Evolutionary conservation across 1,140 invertebrate species (phyloP).

Genomic region (Macrobrachium nipponense): DNA sequence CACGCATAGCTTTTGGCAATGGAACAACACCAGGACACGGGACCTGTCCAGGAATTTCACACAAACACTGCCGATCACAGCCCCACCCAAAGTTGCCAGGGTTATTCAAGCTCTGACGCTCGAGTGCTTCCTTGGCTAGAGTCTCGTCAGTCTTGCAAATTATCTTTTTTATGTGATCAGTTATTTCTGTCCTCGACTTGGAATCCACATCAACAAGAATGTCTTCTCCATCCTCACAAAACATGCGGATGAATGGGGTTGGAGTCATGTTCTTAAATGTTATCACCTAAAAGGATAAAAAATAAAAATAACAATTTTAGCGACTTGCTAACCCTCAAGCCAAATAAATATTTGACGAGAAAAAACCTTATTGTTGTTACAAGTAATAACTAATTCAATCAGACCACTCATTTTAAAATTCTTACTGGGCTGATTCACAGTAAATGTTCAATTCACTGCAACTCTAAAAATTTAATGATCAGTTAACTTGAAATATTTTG

Average conservation of each 20-base stretch:
- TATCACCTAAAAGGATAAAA: no score
- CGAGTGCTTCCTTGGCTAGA: conserved; percentile 75
- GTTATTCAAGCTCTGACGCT: conserved; percentile 84
- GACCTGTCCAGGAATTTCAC: conserved; percentile 92
- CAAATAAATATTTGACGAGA: neutral
- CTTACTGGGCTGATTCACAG: no score
- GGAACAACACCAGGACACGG: conserved; percentile 87
- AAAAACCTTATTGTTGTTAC: neutral
- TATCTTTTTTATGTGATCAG: conserved; percentile 82
- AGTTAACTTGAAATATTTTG: no score
- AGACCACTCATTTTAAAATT: no score
- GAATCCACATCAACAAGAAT: conserved; percentile 90
- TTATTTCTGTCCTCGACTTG: conserved; percentile 84
- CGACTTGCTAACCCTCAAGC: no score
- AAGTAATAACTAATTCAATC: neutral
- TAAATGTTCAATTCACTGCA: no score
- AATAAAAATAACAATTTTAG: no score
- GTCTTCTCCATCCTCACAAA: conserved; percentile 82
- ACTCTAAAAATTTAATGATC: no score
- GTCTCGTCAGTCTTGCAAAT: conserved; percentile 79
- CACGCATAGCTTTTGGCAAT: conserved; percentile 85
- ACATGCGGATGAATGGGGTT: conserved; percentile 92
- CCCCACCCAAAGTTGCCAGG: conserved; percentile 92
- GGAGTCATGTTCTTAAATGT: conserved; percentile 92
- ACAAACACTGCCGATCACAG: conserved; percentile 90